These are phyloP conservation scores for Pristis pectinata DNA, from an alignment of 2,797 vertebrate genomes.

Conservation along the genomic window DNA sequence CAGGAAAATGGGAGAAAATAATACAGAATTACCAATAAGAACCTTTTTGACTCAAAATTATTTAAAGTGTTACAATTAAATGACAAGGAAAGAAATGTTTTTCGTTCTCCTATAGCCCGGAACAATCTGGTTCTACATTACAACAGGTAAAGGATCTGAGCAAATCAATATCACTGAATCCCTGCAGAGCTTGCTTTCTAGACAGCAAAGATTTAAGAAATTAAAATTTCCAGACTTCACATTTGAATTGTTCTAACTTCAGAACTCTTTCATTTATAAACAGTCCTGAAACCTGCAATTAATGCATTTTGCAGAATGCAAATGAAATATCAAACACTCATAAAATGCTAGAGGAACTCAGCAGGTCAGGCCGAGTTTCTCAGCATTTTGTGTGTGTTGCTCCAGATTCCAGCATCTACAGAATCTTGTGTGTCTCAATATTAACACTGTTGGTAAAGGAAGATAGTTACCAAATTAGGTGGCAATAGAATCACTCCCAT, in stretches of 20 bases:
- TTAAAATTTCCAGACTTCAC: background rate
- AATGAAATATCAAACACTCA: no score
- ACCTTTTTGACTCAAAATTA: background rate
- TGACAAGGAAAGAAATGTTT: no score
- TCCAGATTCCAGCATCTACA: no score
- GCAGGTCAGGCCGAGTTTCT: no score
- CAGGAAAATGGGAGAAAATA: background rate
- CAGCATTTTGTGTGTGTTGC: no score
- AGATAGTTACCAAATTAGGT: background rate
- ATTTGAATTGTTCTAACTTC: background rate
- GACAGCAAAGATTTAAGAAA: background rate
- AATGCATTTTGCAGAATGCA: constrained; percentile 2
- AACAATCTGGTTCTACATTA: background rate
- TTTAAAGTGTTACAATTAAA: background rate
- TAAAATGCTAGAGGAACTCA: no score
- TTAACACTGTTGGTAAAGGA: background rate
- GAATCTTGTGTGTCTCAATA: no score
- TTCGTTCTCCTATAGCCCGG: no score
- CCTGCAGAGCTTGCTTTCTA: background rate
- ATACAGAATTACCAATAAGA: no score
- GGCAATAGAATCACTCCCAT: background rate
- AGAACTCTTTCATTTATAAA: background rate
- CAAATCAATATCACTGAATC: background rate
- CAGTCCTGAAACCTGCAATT: background rate
- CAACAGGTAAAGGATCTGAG: background rate